Evolutionary conservation across 2,888 invertebrate genomes (phyloP).

Genomic region (Pilophorus perplexus): DNA sequence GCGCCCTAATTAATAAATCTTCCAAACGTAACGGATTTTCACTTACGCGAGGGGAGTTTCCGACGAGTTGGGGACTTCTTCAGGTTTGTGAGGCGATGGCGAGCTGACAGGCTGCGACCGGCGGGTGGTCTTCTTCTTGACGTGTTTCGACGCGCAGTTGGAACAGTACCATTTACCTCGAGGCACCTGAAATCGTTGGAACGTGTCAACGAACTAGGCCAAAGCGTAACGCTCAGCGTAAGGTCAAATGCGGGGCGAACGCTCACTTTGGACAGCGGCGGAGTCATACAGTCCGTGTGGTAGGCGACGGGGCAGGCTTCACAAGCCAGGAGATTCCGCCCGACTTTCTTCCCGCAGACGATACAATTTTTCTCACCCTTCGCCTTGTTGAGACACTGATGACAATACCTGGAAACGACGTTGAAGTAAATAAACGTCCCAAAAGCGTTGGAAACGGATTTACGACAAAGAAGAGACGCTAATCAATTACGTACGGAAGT

Average conservation of each 20-base stretch:
- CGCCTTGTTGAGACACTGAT: constrained; percentile 90
- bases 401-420: constrained; percentile 77
- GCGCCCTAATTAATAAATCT: too few relatives aligned
- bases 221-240: too few relatives aligned
- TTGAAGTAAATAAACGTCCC: too few relatives aligned
- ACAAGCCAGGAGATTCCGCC: constrained; percentile 75
- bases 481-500: too few relatives aligned
- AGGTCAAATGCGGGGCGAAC: too few relatives aligned
- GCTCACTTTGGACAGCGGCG: constrained; percentile 71
- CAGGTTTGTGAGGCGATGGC: constrained; percentile 45
- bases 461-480: not conserved
- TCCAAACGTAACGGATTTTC: too few relatives aligned
- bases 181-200: constrained; percentile 60
- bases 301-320: constrained; percentile 88
- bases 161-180: constrained; percentile 87
- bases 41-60: constrained; percentile 41
- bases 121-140: constrained; percentile 60
- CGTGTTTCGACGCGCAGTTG: constrained; percentile 81
- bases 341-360: constrained; percentile 77
- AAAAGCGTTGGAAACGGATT: not conserved
- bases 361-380: constrained; percentile 91
- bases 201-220: too few relatives aligned
- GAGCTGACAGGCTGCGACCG: constrained; percentile 54
- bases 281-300: constrained; percentile 90
- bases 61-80: constrained; percentile 34